Evolutionary conservation across 2,888 invertebrate species (phyloP).

Genomic region (Keiferia lycopersicella): DNA sequence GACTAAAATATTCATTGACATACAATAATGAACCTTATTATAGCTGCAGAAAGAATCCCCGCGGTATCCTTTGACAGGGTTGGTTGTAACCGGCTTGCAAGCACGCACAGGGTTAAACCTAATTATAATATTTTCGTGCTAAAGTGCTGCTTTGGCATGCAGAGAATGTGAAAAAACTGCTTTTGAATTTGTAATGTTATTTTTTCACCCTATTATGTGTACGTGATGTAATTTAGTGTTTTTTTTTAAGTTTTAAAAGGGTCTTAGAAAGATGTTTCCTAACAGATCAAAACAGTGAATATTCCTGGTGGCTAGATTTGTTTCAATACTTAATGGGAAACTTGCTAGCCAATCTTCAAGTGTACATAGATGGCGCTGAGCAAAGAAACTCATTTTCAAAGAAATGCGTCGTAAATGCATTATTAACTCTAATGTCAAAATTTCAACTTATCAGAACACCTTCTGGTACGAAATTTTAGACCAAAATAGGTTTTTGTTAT

Average conservation of each 20-base stretch:
- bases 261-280: neutral
- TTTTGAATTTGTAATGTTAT: slow-evolving; percentile 5
- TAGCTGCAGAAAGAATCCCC: neutral
- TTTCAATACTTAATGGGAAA: no score
- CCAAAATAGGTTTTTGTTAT: no score
- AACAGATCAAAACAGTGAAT: neutral
- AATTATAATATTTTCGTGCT: slow-evolving; percentile 14
- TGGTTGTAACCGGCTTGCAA: slow-evolving; percentile 46
- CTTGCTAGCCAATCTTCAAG: no score
- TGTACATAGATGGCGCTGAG: no score
- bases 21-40: neutral
- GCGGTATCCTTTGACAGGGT: neutral
- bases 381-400: no score
- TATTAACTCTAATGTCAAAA: no score
- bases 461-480: no score
- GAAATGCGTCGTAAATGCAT: no score
- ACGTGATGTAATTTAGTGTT: neutral
- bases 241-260: neutral
- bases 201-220: slow-evolving; percentile 7
- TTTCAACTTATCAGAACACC: no score
- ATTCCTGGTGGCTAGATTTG: no score
- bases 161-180: slow-evolving; percentile 7
- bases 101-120: slow-evolving; percentile 32
- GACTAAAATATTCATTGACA: neutral
- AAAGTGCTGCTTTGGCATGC: slow-evolving; percentile 7